Conservation (phyloP, 1,140 invertebrate species). For the Sinella curviseta region DNA sequence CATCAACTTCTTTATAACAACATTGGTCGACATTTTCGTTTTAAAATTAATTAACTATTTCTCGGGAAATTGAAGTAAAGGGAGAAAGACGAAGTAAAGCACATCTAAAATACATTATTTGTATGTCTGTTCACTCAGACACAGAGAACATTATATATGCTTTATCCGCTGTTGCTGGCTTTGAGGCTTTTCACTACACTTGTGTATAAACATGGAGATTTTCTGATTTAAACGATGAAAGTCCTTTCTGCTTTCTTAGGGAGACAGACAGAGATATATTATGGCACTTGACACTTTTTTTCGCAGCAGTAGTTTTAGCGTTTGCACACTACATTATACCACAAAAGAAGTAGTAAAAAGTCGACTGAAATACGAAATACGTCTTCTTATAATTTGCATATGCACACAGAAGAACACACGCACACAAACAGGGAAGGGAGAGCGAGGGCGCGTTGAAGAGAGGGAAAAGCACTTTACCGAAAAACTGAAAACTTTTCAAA, state of each 20-base stretch:
- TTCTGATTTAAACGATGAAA: no score
- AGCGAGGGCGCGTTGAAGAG: neutral
- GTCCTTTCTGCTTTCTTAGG: neutral
- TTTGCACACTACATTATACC: neutral
- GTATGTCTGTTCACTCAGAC: no score
- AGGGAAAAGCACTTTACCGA: neutral
- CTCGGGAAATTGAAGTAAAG: neutral
- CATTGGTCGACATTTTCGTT: neutral
- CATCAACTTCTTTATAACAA: conserved; percentile 12
- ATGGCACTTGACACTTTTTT: conserved; percentile 19
- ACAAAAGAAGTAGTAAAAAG: no score
- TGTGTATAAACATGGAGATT: no score
- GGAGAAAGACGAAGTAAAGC: no score
- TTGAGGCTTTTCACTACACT: no score
- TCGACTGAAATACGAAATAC: no score
- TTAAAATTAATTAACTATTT: conserved; percentile 15
- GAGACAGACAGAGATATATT: conserved; percentile 10
- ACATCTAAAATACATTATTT: no score
- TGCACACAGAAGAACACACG: neutral
- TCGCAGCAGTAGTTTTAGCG: no score
- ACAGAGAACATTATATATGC: no score
- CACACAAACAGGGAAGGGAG: neutral
- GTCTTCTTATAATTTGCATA: neutral
- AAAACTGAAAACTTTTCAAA: conserved; percentile 17
- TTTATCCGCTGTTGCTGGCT: no score